phyloP scores from a whole-genome alignment of 2,113 vertebrate species.

The Forbesichthys agassizii region DNA sequence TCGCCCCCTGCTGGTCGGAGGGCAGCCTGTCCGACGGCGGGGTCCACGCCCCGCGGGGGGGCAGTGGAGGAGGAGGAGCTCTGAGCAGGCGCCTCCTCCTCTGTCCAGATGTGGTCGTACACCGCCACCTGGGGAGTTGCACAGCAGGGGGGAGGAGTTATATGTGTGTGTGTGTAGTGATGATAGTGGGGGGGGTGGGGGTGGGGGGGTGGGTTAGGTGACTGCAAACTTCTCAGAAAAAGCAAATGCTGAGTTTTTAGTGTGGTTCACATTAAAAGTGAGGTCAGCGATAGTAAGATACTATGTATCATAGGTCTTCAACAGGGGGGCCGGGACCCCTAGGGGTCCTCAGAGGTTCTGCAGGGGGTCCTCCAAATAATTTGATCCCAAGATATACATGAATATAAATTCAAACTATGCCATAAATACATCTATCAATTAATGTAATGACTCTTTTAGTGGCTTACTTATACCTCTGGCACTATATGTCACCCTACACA shows the following conservation, averaged over 20 bases:
- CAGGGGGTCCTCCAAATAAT: too few species aligned
- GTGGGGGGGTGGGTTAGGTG: not conserved
- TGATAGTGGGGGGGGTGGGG: not conserved
- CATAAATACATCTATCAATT: too few species aligned
- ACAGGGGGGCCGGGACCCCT: too few species aligned
- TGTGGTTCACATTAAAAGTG: too few species aligned
- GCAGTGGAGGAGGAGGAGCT: conserved; percentile 54
- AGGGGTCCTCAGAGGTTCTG: too few species aligned
- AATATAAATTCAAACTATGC: too few species aligned
- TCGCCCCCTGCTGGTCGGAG: conserved; percentile 44
- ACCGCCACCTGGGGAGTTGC: conserved; percentile 87
- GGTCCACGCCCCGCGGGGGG: conserved; percentile 38
- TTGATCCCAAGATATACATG: too few species aligned
- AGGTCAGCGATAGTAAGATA: too few species aligned
- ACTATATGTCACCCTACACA: too few species aligned
- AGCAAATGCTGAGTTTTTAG: not conserved
- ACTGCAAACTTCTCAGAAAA: not conserved
- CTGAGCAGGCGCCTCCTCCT: conserved; percentile 71
- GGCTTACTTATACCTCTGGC: too few species aligned
- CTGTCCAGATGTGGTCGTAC: conserved; percentile 86
- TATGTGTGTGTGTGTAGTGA: not conserved
- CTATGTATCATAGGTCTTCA: too few species aligned
- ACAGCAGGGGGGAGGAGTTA: conserved; percentile 19
- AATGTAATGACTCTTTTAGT: too few species aligned
- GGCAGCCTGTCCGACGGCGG: conserved; percentile 46